phyloP scores from a whole-genome alignment of 2,888 invertebrate genomes.

The Acutogordius australiensis region DNA sequence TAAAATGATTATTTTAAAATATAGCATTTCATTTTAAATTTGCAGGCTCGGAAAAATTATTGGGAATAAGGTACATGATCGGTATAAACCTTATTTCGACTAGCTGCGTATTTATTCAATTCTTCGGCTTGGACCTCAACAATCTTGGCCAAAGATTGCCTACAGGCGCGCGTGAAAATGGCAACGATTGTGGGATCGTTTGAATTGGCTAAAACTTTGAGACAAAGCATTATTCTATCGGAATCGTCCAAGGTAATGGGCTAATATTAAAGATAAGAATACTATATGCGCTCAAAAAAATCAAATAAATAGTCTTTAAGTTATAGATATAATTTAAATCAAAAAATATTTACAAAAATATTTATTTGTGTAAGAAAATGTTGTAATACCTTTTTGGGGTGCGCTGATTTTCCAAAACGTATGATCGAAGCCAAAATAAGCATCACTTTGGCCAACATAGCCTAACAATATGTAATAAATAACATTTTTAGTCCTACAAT shows the following conservation, averaged over 20 bases:
- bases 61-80: too few relatives aligned
- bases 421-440: constrained; percentile 54
- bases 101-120: background rate
- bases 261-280: too few relatives aligned
- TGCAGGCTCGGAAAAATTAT: too few relatives aligned
- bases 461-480: too few relatives aligned
- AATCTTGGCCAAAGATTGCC: background rate
- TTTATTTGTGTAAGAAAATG: constrained; percentile 3
- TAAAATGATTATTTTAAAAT: too few relatives aligned
- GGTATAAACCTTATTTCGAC: background rate
- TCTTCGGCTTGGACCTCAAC: background rate
- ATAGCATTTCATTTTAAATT: too few relatives aligned
- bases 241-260: constrained; percentile 70
- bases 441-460: constrained; percentile 44
- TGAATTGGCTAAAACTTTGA: constrained; percentile 25
- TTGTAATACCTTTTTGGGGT: constrained; percentile 24
- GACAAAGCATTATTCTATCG: constrained; percentile 43
- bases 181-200: background rate
- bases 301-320: too few relatives aligned
- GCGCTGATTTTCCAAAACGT: constrained; percentile 45
- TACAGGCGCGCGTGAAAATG: background rate
- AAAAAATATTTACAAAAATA: too few relatives aligned
- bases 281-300: too few relatives aligned
- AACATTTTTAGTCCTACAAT: too few relatives aligned
- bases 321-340: too few relatives aligned